phyloP scores from a whole-genome alignment of 2,113 vertebrate species.

The Mastomys natalensis region DNA sequence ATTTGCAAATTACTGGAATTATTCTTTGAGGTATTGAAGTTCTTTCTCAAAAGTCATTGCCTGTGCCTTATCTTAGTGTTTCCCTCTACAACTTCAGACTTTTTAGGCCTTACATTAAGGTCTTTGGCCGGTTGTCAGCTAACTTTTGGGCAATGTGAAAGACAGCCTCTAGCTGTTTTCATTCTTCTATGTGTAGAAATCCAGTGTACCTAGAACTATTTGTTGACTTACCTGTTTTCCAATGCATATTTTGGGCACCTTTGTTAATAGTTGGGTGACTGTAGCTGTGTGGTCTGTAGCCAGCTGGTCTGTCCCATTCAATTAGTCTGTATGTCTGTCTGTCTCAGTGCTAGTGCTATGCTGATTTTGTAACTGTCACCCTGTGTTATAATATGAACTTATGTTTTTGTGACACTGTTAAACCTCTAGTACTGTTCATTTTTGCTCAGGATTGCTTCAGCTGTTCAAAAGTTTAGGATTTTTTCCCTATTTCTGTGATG shows the following conservation, averaged over 20 bases:
- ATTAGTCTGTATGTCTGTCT: not conserved
- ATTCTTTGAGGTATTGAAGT: not conserved
- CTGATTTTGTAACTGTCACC: not conserved
- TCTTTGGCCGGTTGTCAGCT: not conserved
- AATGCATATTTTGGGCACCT: not conserved
- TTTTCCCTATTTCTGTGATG: not conserved
- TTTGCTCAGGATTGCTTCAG: not conserved
- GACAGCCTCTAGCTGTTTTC: not conserved
- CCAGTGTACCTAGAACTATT: not conserved
- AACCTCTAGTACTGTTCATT: not conserved
- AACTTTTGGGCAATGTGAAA: not conserved
- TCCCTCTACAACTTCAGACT: not conserved
- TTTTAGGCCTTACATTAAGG: not conserved
- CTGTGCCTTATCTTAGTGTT: not conserved
- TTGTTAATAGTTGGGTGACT: not conserved
- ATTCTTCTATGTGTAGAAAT: not conserved
- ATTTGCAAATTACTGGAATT: no score
- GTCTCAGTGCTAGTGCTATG: not conserved
- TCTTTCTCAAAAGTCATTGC: not conserved
- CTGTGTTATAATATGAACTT: not conserved
- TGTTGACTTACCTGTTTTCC: not conserved
- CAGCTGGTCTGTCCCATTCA: not conserved
- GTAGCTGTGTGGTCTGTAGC: not conserved
- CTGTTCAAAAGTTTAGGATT: not conserved
- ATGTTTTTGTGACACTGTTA: not conserved